phyloP scores from a whole-genome alignment of 2,113 vertebrate genomes.

The Puma concolor region DNA sequence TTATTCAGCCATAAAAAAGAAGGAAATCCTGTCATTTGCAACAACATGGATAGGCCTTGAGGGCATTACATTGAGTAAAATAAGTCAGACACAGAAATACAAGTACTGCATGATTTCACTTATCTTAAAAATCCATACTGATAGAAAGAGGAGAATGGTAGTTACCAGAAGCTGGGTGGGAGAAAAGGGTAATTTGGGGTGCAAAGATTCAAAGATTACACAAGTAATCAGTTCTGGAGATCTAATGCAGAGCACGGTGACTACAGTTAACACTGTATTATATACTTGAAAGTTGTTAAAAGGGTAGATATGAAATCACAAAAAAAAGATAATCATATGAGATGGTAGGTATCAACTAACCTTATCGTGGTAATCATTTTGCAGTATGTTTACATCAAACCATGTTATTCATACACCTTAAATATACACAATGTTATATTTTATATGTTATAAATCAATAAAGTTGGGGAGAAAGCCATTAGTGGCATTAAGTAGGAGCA shows the following conservation, averaged over 20 bases:
- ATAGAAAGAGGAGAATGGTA: neutral
- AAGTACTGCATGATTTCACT: neutral
- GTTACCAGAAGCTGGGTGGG: neutral
- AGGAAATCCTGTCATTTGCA: neutral
- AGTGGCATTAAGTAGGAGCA: neutral
- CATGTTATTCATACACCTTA: neutral
- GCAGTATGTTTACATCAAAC: neutral
- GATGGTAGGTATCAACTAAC: neutral
- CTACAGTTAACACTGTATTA: neutral
- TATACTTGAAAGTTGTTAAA: neutral
- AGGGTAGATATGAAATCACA: neutral
- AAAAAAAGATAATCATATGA: neutral
- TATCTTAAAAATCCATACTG: neutral
- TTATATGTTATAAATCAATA: neutral
- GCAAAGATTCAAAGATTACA: neutral
- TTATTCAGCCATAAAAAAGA: neutral
- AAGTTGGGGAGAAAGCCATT: neutral
- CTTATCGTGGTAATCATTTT: neutral
- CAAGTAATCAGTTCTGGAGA: neutral
- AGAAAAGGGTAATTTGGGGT: neutral
- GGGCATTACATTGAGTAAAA: neutral
- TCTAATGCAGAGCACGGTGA: neutral
- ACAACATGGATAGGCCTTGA: neutral
- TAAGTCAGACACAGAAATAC: neutral
- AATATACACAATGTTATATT: neutral